Percentiles rank a stretch among this genome's conserved stretches.
These are phyloP conservation scores for Polyommatus icarus DNA, from an alignment of 2,888 invertebrate genomes.

Conservation along the genomic window DNA sequence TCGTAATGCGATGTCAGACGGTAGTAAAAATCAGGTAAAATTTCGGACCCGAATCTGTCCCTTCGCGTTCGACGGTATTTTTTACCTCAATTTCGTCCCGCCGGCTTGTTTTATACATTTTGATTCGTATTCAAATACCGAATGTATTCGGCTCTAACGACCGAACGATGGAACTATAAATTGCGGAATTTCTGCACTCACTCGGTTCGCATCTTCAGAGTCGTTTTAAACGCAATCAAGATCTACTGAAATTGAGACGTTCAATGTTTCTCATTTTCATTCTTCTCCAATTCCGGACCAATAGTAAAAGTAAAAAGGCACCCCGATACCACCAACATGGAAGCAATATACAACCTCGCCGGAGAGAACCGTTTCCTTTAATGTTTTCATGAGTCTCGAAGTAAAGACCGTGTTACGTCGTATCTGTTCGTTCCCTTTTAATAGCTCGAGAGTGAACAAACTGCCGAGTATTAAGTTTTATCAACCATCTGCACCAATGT, in stretches of 20 bases:
- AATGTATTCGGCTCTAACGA: background rate
- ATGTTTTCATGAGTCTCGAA: constrained; percentile 74
- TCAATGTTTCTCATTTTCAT: constrained; percentile 73
- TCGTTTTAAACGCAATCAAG: constrained; percentile 64
- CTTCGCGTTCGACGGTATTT: constrained; percentile 57
- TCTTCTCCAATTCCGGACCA: constrained; percentile 67
- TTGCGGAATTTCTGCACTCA: constrained; percentile 63
- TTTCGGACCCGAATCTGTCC: constrained; percentile 65
- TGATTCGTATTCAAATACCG: background rate
- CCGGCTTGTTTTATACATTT: constrained; percentile 10
- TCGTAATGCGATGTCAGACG: constrained; percentile 69
- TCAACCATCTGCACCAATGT: constrained; percentile 78
- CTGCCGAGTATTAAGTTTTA: constrained; percentile 76
- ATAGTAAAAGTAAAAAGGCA: constrained; percentile 69
- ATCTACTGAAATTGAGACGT: constrained; percentile 71
- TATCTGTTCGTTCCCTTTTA: constrained; percentile 74
- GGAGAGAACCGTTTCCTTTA: constrained; percentile 69
- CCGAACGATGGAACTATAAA: background rate
- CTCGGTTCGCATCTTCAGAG: constrained; percentile 53
- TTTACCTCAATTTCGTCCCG: constrained; percentile 51
- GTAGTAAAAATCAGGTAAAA: constrained; percentile 76
- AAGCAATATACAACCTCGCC: constrained; percentile 64
- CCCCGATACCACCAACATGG: constrained; percentile 67
- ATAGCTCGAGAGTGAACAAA: constrained; percentile 71
- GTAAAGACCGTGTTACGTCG: constrained; percentile 74